Conservation (phyloP, 2,113 vertebrate species). For the Cettia cetti region DNA sequence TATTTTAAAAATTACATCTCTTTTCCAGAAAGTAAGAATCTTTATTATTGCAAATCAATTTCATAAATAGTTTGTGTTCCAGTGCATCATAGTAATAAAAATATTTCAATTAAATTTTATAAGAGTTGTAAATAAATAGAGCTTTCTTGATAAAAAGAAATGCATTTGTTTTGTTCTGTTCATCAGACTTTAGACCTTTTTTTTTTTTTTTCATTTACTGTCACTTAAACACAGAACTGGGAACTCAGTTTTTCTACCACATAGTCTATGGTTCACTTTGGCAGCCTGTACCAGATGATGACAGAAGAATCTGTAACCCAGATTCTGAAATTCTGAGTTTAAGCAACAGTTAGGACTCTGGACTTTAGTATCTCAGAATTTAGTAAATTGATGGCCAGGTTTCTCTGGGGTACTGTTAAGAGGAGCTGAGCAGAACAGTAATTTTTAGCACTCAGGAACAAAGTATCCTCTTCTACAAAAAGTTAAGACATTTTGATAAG, state of each 20-base stretch:
- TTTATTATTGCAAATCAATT: background rate
- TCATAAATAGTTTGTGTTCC: background rate
- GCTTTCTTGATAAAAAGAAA: background rate
- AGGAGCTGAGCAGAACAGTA: background rate
- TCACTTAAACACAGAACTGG: background rate
- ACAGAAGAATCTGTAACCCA: background rate
- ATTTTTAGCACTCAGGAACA: background rate
- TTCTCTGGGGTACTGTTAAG: background rate
- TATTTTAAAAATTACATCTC: background rate
- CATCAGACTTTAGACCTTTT: background rate
- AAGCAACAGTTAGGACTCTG: background rate
- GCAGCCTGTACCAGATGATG: background rate
- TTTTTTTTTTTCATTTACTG: background rate
- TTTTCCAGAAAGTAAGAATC: background rate
- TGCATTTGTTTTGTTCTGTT: background rate
- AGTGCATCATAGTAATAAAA: background rate
- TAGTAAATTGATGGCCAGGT: background rate
- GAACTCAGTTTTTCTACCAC: background rate
- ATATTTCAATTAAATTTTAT: background rate
- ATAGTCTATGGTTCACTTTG: background rate
- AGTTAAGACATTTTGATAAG: background rate
- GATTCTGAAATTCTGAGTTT: background rate
- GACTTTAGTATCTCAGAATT: background rate
- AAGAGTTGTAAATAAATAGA: background rate
- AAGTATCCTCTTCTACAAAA: background rate